Evolutionary conservation across 2,888 invertebrate species (phyloP).

Genomic region (Platycheirus rosarum): DNA sequence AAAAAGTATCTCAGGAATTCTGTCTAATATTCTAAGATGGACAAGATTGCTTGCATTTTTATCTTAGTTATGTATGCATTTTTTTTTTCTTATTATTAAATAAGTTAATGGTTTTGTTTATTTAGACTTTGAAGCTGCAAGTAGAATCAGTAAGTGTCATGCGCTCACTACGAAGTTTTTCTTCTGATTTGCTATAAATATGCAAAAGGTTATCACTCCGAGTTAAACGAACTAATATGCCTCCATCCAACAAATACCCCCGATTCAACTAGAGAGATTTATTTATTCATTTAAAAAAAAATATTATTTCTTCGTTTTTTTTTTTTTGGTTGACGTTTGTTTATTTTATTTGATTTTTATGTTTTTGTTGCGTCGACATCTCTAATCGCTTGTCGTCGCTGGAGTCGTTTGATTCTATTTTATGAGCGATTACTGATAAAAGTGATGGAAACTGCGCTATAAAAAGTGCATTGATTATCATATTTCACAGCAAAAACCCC

Average conservation of each 20-base stretch:
- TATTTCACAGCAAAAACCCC: not conserved
- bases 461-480: slow-evolving; percentile 49
- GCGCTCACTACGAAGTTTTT: not conserved
- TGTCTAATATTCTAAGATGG: too few species aligned
- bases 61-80: too few species aligned
- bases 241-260: slow-evolving; percentile 8
- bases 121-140: not conserved
- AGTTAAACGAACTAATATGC: slow-evolving; percentile 23
- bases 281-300: slow-evolving; percentile 45
- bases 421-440: slow-evolving; percentile 53
- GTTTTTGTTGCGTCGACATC: not conserved
- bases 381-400: slow-evolving; percentile 5
- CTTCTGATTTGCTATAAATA: slow-evolving; percentile 6
- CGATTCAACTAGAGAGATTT: slow-evolving; percentile 26
- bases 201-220: slow-evolving; percentile 32
- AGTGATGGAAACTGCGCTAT: slow-evolving; percentile 51
- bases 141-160: not conserved
- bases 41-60: too few species aligned
- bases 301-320: too few species aligned
- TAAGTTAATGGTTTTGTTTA: not conserved
- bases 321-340: slow-evolving; percentile 26
- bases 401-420: slow-evolving; percentile 8
- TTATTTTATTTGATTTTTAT: slow-evolving; percentile 62
- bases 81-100: too few species aligned
- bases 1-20: too few species aligned